Evolutionary conservation across 2,888 invertebrate genomes (phyloP).

Genomic region (Drosophila ezoana): DNA sequence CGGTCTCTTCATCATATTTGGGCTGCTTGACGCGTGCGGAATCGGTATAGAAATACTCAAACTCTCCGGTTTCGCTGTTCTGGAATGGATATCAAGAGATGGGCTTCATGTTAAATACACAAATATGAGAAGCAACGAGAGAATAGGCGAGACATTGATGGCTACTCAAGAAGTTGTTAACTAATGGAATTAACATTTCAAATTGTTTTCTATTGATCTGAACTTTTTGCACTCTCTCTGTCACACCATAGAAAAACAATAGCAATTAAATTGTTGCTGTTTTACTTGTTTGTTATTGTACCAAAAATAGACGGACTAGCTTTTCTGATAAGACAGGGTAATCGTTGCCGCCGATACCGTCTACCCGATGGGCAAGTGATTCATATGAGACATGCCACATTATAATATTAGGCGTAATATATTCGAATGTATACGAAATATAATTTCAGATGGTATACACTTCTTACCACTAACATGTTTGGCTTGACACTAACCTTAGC

Average conservation of each 20-base stretch:
- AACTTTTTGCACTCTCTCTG: slow-evolving; percentile 7
- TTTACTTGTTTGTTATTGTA: slow-evolving; percentile 29
- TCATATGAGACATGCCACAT: slow-evolving; percentile 12
- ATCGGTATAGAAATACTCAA: slow-evolving; percentile 73
- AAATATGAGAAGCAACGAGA: too few relatives aligned
- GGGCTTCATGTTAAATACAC: too few relatives aligned
- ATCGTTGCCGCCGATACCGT: neutral
- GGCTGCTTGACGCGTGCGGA: slow-evolving; percentile 63
- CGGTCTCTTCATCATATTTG: slow-evolving; percentile 83
- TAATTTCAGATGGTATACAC: slow-evolving; percentile 13
- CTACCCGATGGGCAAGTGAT: slow-evolving; percentile 25
- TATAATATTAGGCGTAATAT: slow-evolving; percentile 6
- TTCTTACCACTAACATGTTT: slow-evolving; percentile 57
- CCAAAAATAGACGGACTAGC: slow-evolving; percentile 32
- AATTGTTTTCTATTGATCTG: slow-evolving; percentile 8
- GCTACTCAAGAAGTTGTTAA: neutral
- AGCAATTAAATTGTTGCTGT: slow-evolving; percentile 21
- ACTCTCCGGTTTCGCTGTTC: slow-evolving; percentile 84
- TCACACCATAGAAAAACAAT: neutral
- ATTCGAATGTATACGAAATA: slow-evolving; percentile 6
- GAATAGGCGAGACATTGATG: neutral
- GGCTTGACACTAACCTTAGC: slow-evolving; percentile 32
- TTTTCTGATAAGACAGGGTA: slow-evolving; percentile 39
- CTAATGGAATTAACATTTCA: slow-evolving; percentile 10
- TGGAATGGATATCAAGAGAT: slow-evolving; percentile 42